Conservation (phyloP, 2,797 vertebrate genomes). For the Leucoraja ocellata region DNA sequence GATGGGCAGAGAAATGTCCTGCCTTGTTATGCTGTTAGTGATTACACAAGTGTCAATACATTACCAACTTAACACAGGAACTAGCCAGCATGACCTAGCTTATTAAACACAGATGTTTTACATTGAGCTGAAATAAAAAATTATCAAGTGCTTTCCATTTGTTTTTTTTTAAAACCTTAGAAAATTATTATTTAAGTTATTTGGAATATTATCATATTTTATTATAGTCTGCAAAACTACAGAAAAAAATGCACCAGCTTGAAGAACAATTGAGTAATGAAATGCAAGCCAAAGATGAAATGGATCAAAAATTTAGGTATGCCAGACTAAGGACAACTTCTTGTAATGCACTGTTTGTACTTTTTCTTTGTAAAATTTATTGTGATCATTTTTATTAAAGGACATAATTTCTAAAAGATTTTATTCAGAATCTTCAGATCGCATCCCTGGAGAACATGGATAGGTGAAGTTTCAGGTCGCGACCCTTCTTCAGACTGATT, state of each 20-base stretch:
- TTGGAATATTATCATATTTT: slow-evolving; percentile 43
- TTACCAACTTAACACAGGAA: not conserved
- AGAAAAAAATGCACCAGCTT: slow-evolving; percentile 78
- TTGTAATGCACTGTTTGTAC: not conserved
- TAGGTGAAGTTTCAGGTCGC: too few species aligned
- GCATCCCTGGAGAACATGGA: too few species aligned
- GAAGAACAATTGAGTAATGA: slow-evolving; percentile 84
- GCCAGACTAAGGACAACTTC: not conserved
- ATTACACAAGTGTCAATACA: not conserved
- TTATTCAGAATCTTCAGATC: too few species aligned
- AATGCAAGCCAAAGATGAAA: slow-evolving; percentile 82
- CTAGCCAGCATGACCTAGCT: not conserved
- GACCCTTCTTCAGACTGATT: too few species aligned
- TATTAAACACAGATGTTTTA: not conserved
- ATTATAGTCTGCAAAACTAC: slow-evolving; percentile 64
- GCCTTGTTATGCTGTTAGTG: not conserved
- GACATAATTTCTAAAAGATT: too few species aligned
- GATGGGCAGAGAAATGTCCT: not conserved
- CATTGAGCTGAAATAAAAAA: not conserved
- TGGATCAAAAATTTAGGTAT: slow-evolving; percentile 88
- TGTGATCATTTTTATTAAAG: not conserved
- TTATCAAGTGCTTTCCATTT: not conserved
- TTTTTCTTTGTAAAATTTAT: not conserved
- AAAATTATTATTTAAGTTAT: not conserved
- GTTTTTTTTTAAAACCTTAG: not conserved